A percentile compares a stretch with the other conserved stretches of the same genome.
Evolutionary conservation across 1,140 invertebrate species (phyloP).

Genomic region (Calliopsis andreniformis): DNA sequence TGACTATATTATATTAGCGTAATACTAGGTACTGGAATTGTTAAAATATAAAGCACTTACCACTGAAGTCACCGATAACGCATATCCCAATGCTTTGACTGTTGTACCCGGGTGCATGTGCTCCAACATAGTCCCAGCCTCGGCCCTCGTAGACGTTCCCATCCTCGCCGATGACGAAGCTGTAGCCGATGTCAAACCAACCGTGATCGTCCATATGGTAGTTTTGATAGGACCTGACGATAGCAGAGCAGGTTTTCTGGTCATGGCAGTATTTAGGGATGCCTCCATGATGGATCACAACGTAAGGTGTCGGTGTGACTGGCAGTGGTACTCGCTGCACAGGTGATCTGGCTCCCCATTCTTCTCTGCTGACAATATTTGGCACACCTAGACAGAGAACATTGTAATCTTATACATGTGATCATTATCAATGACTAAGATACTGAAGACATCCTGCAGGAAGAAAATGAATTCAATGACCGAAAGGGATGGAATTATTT

Average conservation of each 20-base stretch:
- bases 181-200: conserved; percentile 88
- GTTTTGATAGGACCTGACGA: conserved; percentile 81
- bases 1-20: too few relatives aligned
- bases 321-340: conserved; percentile 45
- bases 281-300: conserved; percentile 75
- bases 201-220: conserved; percentile 82
- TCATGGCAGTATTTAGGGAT: conserved; percentile 69
- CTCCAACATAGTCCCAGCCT: conserved; percentile 86
- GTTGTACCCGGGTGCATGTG: conserved; percentile 87
- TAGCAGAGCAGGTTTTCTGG: conserved; percentile 68
- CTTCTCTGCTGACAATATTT: conserved; percentile 76
- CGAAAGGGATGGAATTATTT: too few relatives aligned
- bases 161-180: conserved; percentile 86
- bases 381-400: conserved; percentile 14
- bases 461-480: too few relatives aligned
- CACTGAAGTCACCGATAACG: conserved; percentile 81
- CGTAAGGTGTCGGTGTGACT: conserved; percentile 64
- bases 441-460: too few relatives aligned
- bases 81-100: conserved; percentile 85
- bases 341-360: conserved; percentile 85
- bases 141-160: conserved; percentile 87
- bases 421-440: too few relatives aligned
- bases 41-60: conserved; percentile 42
- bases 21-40: too few relatives aligned
- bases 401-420: neutral